These are phyloP conservation scores for Ptychoptera contaminata DNA, from an alignment of 2,888 invertebrate species.

Conservation along the genomic window DNA sequence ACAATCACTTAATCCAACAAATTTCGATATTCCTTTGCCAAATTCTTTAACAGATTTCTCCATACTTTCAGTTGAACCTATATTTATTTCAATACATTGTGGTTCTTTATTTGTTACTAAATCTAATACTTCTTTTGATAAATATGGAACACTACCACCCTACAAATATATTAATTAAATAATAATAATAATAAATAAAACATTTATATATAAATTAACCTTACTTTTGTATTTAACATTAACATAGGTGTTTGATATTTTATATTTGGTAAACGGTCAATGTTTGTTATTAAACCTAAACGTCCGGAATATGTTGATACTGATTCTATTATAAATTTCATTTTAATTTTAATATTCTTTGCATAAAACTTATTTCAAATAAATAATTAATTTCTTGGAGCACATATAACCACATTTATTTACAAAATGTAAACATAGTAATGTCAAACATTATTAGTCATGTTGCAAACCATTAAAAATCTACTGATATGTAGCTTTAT, in stretches of 20 bases:
- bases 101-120: conserved; percentile 37
- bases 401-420: background rate
- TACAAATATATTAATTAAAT: too few relatives aligned
- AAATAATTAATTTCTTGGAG: background rate
- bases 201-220: conserved; percentile 1
- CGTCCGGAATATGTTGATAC: conserved; percentile 45
- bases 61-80: conserved; percentile 51
- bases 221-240: conserved; percentile 59
- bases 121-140: conserved; percentile 60
- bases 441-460: too few relatives aligned
- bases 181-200: background rate
- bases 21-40: conserved; percentile 48
- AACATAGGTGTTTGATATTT: conserved; percentile 57
- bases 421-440: too few relatives aligned
- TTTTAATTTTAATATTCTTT: conserved; percentile 22
- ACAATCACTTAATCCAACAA: conserved; percentile 43
- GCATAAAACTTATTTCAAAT: background rate
- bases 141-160: conserved; percentile 70
- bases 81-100: conserved; percentile 47
- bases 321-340: conserved; percentile 56
- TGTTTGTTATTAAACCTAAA: conserved; percentile 33
- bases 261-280: background rate
- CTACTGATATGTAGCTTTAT: too few relatives aligned
- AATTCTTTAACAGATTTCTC: conserved; percentile 46
- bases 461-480: too few relatives aligned